phyloP scores from a whole-genome alignment of 2,113 vertebrate genomes.

The Paramormyrops kingsleyae region DNA sequence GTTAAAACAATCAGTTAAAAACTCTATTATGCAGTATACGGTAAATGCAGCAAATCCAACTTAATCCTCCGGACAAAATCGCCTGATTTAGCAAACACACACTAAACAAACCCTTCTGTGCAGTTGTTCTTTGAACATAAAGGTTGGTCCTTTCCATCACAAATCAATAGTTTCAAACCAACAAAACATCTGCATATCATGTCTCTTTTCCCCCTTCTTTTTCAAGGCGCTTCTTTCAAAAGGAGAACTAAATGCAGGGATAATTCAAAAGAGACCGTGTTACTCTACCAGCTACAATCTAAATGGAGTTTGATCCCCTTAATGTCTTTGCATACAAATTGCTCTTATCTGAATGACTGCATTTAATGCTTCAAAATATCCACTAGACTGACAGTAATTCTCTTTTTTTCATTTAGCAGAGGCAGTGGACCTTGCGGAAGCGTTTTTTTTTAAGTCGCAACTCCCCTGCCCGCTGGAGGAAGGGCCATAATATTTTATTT shows the following conservation, averaged over 20 bases:
- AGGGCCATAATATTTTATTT: background rate
- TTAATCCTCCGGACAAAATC: constrained; percentile 7
- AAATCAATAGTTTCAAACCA: constrained; percentile 13
- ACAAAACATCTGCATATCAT: constrained; percentile 16
- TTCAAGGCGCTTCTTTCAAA: constrained; percentile 9
- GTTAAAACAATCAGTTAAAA: background rate
- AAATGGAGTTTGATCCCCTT: constrained; percentile 23
- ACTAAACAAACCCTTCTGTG: constrained; percentile 8
- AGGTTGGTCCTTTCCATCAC: constrained; percentile 12
- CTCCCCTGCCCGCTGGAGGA: background rate
- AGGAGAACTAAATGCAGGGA: constrained; percentile 23
- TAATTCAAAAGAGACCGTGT: constrained; percentile 25
- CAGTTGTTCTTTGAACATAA: constrained; percentile 17
- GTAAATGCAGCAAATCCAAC: background rate
- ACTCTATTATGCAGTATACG: background rate
- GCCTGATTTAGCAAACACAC: constrained; percentile 9
- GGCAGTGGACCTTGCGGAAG: constrained; percentile 10
- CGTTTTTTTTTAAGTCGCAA: background rate
- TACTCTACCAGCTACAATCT: constrained; percentile 23
- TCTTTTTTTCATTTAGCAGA: constrained; percentile 27
- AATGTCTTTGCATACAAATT: constrained; percentile 51
- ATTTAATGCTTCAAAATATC: constrained; percentile 34
- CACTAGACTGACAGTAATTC: constrained; percentile 26
- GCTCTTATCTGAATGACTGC: constrained; percentile 46
- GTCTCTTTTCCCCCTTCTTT: background rate